Evolutionary conservation across 2,888 invertebrate genomes (phyloP).

Genomic region (Drosophila borborema): DNA sequence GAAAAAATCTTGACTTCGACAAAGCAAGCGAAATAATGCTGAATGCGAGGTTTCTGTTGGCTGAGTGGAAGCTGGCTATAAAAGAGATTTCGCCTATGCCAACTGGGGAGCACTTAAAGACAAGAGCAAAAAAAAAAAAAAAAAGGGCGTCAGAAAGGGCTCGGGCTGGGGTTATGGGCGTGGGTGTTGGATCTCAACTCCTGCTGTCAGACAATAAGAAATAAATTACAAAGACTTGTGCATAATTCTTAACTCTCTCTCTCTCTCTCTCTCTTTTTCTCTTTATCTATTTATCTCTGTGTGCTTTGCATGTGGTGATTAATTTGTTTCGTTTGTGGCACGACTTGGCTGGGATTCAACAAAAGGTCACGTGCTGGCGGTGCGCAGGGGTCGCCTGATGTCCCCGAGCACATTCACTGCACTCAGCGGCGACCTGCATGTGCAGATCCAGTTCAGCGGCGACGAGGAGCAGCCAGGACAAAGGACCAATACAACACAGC

Average conservation of each 20-base stretch:
- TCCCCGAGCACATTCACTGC: slow-evolving; percentile 92
- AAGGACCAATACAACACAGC: slow-evolving; percentile 14
- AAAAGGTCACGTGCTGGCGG: slow-evolving; percentile 85
- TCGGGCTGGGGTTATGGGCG: not conserved
- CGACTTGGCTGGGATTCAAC: slow-evolving; percentile 55
- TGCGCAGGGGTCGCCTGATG: slow-evolving; percentile 87
- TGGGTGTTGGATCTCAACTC: slow-evolving; percentile 16
- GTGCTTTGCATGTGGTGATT: slow-evolving; percentile 61
- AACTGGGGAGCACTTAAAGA: slow-evolving; percentile 55
- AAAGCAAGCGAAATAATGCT: slow-evolving; percentile 1
- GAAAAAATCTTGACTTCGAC: not conserved
- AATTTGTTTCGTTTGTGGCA: slow-evolving; percentile 48
- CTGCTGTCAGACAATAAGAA: slow-evolving; percentile 56
- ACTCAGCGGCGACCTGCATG: slow-evolving; percentile 91
- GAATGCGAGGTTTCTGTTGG: slow-evolving; percentile 11
- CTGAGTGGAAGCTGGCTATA: slow-evolving; percentile 7
- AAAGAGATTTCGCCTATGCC: slow-evolving; percentile 27
- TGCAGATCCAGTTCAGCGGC: slow-evolving; percentile 87
- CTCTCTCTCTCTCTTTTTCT: not conserved
- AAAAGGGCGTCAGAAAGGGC: slow-evolving; percentile 30
- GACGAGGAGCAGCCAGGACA: slow-evolving; percentile 39
- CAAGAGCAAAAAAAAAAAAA: slow-evolving; percentile 15
- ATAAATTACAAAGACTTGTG: slow-evolving; percentile 73
- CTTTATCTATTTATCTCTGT: not conserved
- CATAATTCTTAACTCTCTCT: slow-evolving; percentile 59